phyloP scores from a whole-genome alignment of 2,797 vertebrate species.

The Holocentrus rufus region DNA sequence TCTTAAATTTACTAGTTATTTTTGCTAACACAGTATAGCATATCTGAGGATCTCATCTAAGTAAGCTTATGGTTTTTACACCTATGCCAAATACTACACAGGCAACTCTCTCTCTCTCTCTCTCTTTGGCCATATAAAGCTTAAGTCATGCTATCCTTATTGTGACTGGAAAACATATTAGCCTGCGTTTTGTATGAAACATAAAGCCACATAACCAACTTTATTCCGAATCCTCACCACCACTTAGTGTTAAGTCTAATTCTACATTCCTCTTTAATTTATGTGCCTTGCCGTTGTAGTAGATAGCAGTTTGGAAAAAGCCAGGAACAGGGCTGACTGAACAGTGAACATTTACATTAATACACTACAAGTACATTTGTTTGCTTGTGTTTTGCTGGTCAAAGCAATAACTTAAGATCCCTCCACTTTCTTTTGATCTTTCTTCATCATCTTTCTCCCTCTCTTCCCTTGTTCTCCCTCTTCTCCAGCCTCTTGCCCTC shows the following conservation, averaged over 20 bases:
- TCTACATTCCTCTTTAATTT: slow-evolving; percentile 41
- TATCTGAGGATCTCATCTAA: slow-evolving; percentile 41
- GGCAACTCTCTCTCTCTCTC: slow-evolving; percentile 32
- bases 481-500: slow-evolving; percentile 63
- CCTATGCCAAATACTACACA: neutral
- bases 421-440: slow-evolving; percentile 37
- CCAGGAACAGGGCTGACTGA: neutral
- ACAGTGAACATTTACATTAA: neutral
- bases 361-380: neutral
- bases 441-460: slow-evolving; percentile 36
- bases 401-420: slow-evolving; percentile 7
- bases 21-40: slow-evolving; percentile 11
- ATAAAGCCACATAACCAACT: slow-evolving; percentile 61
- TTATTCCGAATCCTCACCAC: slow-evolving; percentile 43
- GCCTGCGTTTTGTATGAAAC: slow-evolving; percentile 62
- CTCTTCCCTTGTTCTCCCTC: slow-evolving; percentile 45
- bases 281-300: slow-evolving; percentile 41
- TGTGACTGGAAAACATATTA: slow-evolving; percentile 64
- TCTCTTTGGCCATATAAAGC: slow-evolving; percentile 50
- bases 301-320: slow-evolving; percentile 8
- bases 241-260: slow-evolving; percentile 48
- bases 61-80: slow-evolving; percentile 39
- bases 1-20: neutral
- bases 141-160: slow-evolving; percentile 53
- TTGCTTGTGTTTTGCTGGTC: neutral